Evolutionary conservation across 2,113 vertebrate species (phyloP).

Genomic region (Chelonoidis abingdonii): DNA sequence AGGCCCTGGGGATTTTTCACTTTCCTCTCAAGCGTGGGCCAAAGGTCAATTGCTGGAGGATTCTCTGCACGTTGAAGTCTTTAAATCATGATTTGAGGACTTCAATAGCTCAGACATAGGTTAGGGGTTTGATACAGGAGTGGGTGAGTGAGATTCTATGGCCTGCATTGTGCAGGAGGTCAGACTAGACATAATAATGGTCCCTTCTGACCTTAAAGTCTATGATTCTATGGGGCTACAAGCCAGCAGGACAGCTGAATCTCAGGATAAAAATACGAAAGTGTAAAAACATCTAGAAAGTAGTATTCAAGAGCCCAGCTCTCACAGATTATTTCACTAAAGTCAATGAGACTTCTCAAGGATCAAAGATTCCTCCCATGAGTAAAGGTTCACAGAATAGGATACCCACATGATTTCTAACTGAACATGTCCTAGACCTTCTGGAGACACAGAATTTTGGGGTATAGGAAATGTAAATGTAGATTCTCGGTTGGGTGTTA

Average conservation of each 20-base stretch:
- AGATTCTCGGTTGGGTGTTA: background rate
- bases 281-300: background rate
- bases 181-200: too few species aligned
- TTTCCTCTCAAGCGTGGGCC: too few species aligned
- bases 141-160: too few species aligned
- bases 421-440: background rate
- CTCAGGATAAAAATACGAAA: background rate
- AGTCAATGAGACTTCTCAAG: background rate
- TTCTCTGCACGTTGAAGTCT: too few species aligned
- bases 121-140: too few species aligned
- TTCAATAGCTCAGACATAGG: too few species aligned
- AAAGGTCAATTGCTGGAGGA: too few species aligned
- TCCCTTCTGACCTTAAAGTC: too few species aligned
- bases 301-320: accelerated
- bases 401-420: background rate
- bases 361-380: background rate
- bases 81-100: too few species aligned
- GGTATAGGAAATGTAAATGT: background rate
- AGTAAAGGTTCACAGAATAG: background rate
- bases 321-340: background rate
- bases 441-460: background rate
- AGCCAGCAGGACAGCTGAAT: background rate
- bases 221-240: background rate
- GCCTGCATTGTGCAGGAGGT: too few species aligned
- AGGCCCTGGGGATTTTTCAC: too few species aligned